Percentiles rank a stretch among this genome's conserved stretches.
Evolutionary conservation across 2,797 vertebrate genomes (phyloP).

Genomic region (Rhinella marina): DNA sequence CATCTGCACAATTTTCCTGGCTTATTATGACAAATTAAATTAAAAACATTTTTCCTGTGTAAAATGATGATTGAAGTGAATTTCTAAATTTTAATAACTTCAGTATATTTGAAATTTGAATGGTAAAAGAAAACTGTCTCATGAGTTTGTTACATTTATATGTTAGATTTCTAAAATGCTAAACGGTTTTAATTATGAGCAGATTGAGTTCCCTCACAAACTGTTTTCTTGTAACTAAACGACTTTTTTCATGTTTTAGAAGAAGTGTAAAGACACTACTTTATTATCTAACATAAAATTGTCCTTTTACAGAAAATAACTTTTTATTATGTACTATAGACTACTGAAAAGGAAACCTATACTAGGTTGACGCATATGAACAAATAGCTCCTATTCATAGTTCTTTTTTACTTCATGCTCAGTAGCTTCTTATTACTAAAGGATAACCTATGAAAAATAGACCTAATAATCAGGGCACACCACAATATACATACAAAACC

Average conservation of each 20-base stretch:
- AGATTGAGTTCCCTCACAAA: neutral
- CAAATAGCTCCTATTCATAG: too few species aligned
- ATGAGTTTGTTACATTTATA: constrained; percentile 26
- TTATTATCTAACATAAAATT: neutral
- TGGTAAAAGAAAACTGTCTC: neutral
- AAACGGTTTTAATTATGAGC: constrained; percentile 7
- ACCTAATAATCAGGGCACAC: too few species aligned
- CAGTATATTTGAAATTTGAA: constrained; percentile 20
- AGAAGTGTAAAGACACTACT: neutral
- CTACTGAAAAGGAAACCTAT: neutral
- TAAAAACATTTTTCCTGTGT: neutral
- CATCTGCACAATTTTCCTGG: neutral
- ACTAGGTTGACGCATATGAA: neutral
- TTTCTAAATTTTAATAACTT: constrained; percentile 13
- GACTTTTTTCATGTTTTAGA: too few species aligned
- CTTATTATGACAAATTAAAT: constrained; percentile 21
- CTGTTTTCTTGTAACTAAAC: neutral
- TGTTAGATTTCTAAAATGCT: constrained; percentile 4
- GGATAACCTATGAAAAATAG: too few species aligned
- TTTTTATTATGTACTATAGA: neutral
- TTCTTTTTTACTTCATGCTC: too few species aligned
- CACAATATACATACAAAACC: too few species aligned
- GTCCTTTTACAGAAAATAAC: neutral
- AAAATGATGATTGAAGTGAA: constrained; percentile 1
- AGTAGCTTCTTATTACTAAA: too few species aligned